These are phyloP conservation scores for Manis pentadactyla DNA, from an alignment of 2,797 vertebrate species.

Conservation along the genomic window DNA sequence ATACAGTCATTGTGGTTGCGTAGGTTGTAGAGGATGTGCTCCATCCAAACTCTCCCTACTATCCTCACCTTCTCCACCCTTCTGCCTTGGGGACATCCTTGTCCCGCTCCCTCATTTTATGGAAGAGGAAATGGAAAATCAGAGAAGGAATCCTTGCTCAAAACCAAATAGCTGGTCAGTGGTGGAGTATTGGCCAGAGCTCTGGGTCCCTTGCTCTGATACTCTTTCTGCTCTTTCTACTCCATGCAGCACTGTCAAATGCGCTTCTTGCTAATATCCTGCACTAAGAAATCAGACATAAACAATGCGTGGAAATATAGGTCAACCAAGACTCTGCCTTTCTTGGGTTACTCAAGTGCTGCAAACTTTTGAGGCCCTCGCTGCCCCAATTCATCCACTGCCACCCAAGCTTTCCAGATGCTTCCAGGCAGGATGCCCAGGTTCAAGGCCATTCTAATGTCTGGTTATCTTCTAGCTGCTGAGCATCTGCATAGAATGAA, in stretches of 20 bases:
- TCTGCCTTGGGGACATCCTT: background rate
- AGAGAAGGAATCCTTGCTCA: background rate
- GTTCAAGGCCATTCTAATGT: background rate
- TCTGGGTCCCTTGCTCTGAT: background rate
- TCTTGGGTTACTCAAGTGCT: background rate
- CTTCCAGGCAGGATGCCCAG: background rate
- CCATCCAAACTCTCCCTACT: too few relatives aligned
- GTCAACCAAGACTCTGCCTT: background rate
- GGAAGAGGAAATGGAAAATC: background rate
- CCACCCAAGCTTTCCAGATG: background rate
- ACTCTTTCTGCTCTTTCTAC: background rate
- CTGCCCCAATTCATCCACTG: background rate
- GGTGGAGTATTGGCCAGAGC: background rate
- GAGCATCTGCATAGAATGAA: background rate
- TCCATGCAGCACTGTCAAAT: too few relatives aligned
- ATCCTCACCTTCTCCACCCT: background rate
- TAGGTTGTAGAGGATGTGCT: background rate
- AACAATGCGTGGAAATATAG: background rate
- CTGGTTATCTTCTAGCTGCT: background rate
- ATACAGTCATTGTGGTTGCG: background rate
- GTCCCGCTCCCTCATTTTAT: background rate
- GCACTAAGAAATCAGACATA: background rate
- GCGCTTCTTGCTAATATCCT: background rate
- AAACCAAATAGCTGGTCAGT: background rate
- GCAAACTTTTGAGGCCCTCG: background rate